Conservation (phyloP, 2,113 vertebrate species). For the Phalacrocorax pelagicus region DNA sequence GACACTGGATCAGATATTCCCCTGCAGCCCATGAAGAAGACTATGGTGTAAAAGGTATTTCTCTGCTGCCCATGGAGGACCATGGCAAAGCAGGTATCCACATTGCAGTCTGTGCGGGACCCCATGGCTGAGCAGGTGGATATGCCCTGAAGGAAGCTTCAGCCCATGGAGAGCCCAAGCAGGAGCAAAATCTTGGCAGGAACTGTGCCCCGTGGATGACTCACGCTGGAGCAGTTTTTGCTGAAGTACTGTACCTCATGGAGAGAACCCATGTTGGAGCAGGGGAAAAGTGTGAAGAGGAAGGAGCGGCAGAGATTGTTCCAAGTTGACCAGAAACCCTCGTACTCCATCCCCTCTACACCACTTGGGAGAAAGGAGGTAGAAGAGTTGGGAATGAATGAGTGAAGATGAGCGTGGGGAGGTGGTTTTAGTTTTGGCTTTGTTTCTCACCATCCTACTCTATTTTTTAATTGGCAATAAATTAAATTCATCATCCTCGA, state of each 20-base stretch:
- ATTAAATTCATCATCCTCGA: not conserved
- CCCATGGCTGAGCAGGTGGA: not conserved
- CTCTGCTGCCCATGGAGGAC: not conserved
- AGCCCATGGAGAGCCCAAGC: not conserved
- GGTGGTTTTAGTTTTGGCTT: not conserved
- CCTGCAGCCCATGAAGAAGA: not conserved
- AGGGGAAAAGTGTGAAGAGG: not conserved
- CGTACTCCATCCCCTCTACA: not conserved
- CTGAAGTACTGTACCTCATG: not conserved
- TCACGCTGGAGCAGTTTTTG: not conserved
- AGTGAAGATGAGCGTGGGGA: not conserved
- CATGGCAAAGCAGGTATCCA: not conserved
- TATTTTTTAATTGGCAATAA: not conserved
- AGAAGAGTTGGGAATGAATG: not conserved
- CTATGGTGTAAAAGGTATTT: not conserved
- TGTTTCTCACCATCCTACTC: not conserved
- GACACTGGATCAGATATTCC: not conserved
- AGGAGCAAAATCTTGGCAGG: not conserved
- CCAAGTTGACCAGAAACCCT: not conserved
- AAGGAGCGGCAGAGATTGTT: not conserved
- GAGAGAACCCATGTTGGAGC: not conserved
- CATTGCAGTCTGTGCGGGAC: not conserved
- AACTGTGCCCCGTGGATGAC: rapidly evolving
- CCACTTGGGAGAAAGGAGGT: not conserved
- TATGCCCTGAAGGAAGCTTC: not conserved